Base-by-base conservation (phyloP, 2,888 invertebrate species). In the Drosophila melanocephala region DNA sequence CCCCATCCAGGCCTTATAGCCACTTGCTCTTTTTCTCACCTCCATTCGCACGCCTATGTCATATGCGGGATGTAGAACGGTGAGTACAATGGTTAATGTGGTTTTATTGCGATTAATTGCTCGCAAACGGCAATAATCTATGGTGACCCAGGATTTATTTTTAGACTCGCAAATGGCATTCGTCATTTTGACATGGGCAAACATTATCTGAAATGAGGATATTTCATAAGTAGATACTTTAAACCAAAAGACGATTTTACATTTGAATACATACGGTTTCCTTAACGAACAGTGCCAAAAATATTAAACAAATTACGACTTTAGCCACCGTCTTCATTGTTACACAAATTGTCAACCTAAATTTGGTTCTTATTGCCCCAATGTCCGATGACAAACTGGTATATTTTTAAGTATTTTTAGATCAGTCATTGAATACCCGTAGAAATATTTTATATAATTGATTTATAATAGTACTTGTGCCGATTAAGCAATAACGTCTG, bases 1-100 rank as follows among this genome's bases (percentile, higher is more conserved):
- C 26, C 57, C 7, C 0, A 74, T 3, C 61, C 65, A 74, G 12
- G 58, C 50, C 52, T 71, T 74, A 32, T 71, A 74, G 7, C 77
- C 77, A 56, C 50, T 77, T 5, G 61, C 71, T 12, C 19, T 61
- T 37, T 68, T 68, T 10, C 1, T 42, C 9, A 77, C 14, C 12
- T 50, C 50, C 7, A 53, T 1, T 0, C 12, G 19, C 0, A 69
- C 2, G 1, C 32, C 0, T 10, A 71, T 33, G 9, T 64, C 14
- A 42, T 53, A 1, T 3, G 32, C 55, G 2, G 56, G 52, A 26
- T 62, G 5, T 1, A 59, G 28, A 3, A 72, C 1, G 1, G 19
- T 44, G 0, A 30, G 4, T 12, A 63, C 53, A n/a, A 74, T n/a
- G 16, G 26, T 66, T 3, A 68, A 16, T 2, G 30, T 42, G 2